Conservation (phyloP, 2,888 invertebrate genomes). For the Drosophila hawaiiensis region DNA sequence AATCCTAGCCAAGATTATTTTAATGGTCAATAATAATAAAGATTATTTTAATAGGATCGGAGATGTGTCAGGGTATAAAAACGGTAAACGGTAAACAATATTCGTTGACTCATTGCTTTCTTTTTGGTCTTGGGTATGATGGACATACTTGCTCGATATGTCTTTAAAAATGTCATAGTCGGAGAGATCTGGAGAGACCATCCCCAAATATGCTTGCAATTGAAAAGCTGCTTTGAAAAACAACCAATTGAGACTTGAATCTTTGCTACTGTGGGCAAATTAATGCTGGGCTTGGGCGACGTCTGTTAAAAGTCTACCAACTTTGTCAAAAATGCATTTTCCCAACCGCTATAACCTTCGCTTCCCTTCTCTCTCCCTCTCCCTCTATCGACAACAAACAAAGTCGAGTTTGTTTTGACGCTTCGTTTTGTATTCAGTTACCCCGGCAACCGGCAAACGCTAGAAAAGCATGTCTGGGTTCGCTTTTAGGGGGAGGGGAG, state of each 20-base stretch:
- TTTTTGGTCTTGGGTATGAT: no score
- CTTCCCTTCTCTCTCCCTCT: neutral
- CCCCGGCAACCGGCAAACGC: conserved; percentile 69
- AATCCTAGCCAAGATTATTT: neutral
- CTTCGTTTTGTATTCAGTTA: conserved; percentile 56
- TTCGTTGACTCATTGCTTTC: no score
- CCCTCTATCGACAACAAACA: conserved; percentile 43
- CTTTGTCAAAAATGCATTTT: conserved; percentile 67
- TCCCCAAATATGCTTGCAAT: conserved; percentile 28
- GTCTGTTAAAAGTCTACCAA: conserved; percentile 34
- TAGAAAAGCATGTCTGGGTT: conserved; percentile 65
- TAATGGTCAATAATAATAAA: neutral
- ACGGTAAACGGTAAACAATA: conserved; percentile 6
- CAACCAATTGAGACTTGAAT: conserved; percentile 20
- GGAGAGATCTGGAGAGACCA: no score
- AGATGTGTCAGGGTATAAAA: neutral
- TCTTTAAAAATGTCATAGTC: no score
- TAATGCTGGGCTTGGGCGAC: conserved; percentile 16
- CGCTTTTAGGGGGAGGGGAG: conserved; percentile 1
- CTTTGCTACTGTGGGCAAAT: neutral
- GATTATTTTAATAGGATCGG: neutral
- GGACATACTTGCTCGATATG: no score
- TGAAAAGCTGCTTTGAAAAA: conserved; percentile 18
- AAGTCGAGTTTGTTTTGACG: conserved; percentile 74
- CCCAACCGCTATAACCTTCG: conserved; percentile 19